Conservation (phyloP, 2,888 invertebrate genomes). For the Campoplex nolae region DNA sequence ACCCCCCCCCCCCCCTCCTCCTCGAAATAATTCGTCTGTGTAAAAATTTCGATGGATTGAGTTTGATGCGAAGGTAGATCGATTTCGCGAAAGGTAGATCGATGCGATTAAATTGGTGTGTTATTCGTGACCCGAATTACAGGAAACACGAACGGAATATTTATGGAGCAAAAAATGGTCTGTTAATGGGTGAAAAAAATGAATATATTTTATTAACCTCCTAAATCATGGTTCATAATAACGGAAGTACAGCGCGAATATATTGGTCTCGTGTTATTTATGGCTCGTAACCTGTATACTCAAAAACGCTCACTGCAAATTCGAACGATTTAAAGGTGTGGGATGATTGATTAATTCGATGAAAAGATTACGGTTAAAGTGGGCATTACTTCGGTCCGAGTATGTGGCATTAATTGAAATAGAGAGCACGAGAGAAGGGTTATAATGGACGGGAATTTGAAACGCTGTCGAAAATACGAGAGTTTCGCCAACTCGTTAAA, state of each 20-base stretch:
- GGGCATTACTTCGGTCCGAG: not conserved
- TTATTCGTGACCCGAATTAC: not conserved
- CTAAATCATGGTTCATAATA: not conserved
- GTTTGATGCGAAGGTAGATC: not conserved
- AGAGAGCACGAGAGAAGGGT: conserved; percentile 32
- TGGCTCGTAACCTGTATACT: not conserved
- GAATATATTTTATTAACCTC: not conserved
- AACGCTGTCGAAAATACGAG: conserved; percentile 63
- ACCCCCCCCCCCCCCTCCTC: not conserved
- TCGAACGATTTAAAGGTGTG: not conserved
- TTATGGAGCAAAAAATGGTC: not conserved
- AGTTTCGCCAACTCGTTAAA: conserved; percentile 79
- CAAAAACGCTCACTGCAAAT: not conserved
- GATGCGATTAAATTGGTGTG: not conserved
- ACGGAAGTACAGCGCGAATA: not conserved
- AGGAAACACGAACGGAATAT: not conserved
- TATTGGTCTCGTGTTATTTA: not conserved
- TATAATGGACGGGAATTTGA: conserved; percentile 52
- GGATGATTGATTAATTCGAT: conserved; percentile 47
- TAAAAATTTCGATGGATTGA: not conserved
- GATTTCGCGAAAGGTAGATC: not conserved
- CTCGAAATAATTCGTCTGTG: not conserved
- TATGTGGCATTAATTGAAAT: conserved; percentile 29
- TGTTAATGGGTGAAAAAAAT: conserved; percentile 10
- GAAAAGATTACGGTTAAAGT: conserved; percentile 35